These are phyloP conservation scores for Semaprochilodus insignis DNA, from an alignment of 2,797 vertebrate species.

Conservation along the genomic window DNA sequence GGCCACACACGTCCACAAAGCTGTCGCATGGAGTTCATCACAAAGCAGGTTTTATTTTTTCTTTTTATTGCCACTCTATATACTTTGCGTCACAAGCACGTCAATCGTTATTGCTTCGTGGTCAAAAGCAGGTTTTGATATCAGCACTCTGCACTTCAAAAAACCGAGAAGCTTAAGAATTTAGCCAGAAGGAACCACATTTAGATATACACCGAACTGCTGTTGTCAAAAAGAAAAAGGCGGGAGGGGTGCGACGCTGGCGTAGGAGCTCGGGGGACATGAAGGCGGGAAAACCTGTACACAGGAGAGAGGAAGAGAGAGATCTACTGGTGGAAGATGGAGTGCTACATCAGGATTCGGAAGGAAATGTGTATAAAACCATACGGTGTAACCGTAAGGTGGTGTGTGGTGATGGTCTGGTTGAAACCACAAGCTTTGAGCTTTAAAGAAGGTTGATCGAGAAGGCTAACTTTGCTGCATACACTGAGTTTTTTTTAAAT, in stretches of 20 bases:
- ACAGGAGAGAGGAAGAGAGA: neutral
- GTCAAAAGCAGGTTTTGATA: slow-evolving; percentile 73
- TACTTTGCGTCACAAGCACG: slow-evolving; percentile 74
- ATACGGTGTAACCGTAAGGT: too few relatives aligned
- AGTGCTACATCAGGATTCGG: slow-evolving; percentile 76
- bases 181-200: slow-evolving; percentile 60
- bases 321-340: slow-evolving; percentile 37
- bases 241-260: neutral
- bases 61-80: slow-evolving; percentile 77
- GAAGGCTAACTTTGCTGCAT: slow-evolving; percentile 65
- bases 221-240: slow-evolving; percentile 25
- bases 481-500: slow-evolving; percentile 56
- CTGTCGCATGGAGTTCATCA: slow-evolving; percentile 68
- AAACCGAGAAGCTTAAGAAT: slow-evolving; percentile 75
- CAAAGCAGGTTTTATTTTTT: slow-evolving; percentile 67
- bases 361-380: slow-evolving; percentile 47
- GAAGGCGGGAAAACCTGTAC: slow-evolving; percentile 24
- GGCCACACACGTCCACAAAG: slow-evolving; percentile 63
- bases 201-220: slow-evolving; percentile 45
- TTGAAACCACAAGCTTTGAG: slow-evolving; percentile 26
- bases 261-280: neutral
- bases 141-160: slow-evolving; percentile 59
- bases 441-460: slow-evolving; percentile 69
- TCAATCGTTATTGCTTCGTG: slow-evolving; percentile 80
- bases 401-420: slow-evolving; percentile 4